Evolutionary conservation across 2,797 vertebrate genomes (phyloP), one percentile per base, ranked within the genome.

Genomic region (Epinephelus coioides): DNA sequence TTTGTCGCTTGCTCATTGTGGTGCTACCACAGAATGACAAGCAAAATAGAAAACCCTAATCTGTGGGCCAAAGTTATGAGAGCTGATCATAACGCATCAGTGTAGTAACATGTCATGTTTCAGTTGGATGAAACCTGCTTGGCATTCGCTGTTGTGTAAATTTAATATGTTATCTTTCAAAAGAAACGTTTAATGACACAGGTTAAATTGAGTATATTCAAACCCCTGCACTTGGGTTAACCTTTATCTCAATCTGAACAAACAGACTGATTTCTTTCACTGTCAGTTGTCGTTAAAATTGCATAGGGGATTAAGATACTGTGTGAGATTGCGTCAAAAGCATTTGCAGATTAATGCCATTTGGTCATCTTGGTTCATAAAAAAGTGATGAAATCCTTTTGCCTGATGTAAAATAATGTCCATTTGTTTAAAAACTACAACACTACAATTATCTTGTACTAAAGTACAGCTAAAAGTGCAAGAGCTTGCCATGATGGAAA

Each of bases 21-120:
- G 81, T 38, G 67, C 49, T 69, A 71, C 86, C 84, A 64, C 86
- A 91, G 64, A 79, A 82, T 81, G 85, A 88, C 74, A 80, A 82
- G 73, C 46, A 81, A 88, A 83, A 71, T 51, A 72, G 34, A 82
- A 79, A 86, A 76, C 30, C 61, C 21, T 57, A 27, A 72, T 80
- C 76, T 78, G 54, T 53, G 6, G 50, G 61, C 69, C 51, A 78
- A 81, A 80, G 82, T 89, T 76, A 65, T 78, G 84, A 71, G 68
- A 77, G 69, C 56, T 79, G 9, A 63, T 87, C 75, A 69, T 53
- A 74, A 82, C 61, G 79, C 54, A 79, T 83, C 78, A 77, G 38
- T 14, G 57, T 49, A 69, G 72, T 51, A 63, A 59, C 65, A 76
- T 25, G 43, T 73, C 82, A 76, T 68, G 46, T 63, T 67, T 59